phyloP scores from a whole-genome alignment of 1,140 invertebrate species.

The Octopus sinensis region DNA sequence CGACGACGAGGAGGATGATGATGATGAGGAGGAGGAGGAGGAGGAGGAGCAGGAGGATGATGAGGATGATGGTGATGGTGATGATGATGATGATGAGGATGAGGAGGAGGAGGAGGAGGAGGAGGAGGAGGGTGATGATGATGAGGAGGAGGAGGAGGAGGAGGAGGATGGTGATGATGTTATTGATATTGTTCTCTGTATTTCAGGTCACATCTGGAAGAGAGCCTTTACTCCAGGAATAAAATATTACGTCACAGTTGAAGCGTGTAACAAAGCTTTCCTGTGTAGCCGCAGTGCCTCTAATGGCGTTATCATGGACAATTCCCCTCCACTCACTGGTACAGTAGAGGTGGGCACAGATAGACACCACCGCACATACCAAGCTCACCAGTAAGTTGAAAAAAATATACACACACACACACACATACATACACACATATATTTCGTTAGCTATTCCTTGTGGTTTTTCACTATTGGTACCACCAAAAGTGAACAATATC shows the following conservation, averaged over 20 bases:
- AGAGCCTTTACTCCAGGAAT: conserved; percentile 18
- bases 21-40: background rate
- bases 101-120: too few species aligned
- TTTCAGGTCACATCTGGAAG: conserved; percentile 18
- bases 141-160: too few species aligned
- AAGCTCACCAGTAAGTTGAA: conserved; percentile 23
- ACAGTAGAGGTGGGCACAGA: conserved; percentile 21
- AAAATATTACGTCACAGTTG: conserved; percentile 18
- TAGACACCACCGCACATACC: conserved; percentile 19
- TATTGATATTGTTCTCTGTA: background rate
- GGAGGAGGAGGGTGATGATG: too few species aligned
- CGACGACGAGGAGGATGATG: too few species aligned
- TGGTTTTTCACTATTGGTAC: too few species aligned
- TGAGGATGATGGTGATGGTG: too few species aligned
- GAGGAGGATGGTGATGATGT: too few species aligned
- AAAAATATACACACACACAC: background rate
- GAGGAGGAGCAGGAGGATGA: conserved; percentile 22
- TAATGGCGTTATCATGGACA: conserved; percentile 26
- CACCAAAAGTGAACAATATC: too few species aligned
- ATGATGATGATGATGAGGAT: too few species aligned
- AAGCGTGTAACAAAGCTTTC: conserved; percentile 32
- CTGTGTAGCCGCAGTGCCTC: conserved; percentile 28
- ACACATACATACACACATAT: too few species aligned
- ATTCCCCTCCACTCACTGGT: conserved; percentile 31
- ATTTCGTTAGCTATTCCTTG: too few species aligned